Evolutionary conservation across 2,113 vertebrate genomes (phyloP).

Genomic region (Pluvialis apricaria): DNA sequence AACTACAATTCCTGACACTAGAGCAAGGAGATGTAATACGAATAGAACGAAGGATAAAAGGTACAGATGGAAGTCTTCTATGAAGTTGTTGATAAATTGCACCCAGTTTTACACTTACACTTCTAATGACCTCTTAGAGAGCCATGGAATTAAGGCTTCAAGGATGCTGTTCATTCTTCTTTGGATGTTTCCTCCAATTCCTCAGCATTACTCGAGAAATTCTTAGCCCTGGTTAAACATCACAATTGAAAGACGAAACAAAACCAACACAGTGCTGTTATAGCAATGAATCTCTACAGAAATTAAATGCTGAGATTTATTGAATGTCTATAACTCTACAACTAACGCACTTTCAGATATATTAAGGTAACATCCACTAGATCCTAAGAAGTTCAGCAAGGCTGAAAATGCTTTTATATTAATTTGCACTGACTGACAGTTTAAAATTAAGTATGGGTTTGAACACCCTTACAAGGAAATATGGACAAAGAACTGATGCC

Average conservation of each 20-base stretch:
- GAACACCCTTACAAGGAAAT: not conserved
- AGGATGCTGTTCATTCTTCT: not conserved
- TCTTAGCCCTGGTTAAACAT: constrained; percentile 43
- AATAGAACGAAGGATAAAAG: not conserved
- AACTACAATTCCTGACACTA: not conserved
- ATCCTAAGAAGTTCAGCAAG: not conserved
- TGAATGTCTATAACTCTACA: not conserved
- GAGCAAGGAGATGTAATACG: not conserved
- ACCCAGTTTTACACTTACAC: not conserved
- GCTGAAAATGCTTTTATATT: not conserved
- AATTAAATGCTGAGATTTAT: constrained; percentile 34
- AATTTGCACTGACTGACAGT: not conserved
- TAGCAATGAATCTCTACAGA: not conserved
- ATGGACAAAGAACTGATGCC: not conserved
- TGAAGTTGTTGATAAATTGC: not conserved
- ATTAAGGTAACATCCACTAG: not conserved
- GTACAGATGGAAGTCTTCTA: not conserved
- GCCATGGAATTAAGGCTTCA: constrained; percentile 10
- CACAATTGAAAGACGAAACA: not conserved
- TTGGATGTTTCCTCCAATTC: not conserved
- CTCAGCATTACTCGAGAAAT: not conserved
- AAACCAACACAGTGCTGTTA: not conserved
- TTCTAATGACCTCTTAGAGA: not conserved
- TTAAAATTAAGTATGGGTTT: not conserved
- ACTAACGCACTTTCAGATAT: not conserved